phyloP scores from a whole-genome alignment of 2,797 vertebrate genomes.

The Chromobotia macracanthus region DNA sequence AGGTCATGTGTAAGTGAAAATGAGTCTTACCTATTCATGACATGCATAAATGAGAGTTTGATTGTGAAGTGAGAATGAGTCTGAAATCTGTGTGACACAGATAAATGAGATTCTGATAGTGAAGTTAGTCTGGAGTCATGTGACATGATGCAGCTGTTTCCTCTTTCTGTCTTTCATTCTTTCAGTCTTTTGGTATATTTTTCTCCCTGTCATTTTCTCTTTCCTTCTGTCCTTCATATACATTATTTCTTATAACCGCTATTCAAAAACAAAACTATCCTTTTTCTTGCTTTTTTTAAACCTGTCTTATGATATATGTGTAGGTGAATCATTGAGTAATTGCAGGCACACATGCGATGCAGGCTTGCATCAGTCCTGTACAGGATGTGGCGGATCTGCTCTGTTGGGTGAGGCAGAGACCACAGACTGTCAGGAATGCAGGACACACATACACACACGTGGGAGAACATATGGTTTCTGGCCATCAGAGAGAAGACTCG shows the following conservation, averaged over 20 bases:
- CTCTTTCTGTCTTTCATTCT: no score
- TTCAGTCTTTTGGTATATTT: no score
- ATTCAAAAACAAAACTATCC: no score
- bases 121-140: no score
- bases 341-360: not conserved
- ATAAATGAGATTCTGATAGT: no score
- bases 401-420: conserved; percentile 33
- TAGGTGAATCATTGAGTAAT: not conserved
- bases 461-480: no score
- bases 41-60: conserved; percentile 10
- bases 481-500: not conserved
- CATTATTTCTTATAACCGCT: no score
- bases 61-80: not conserved
- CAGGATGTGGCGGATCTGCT: conserved; percentile 27
- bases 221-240: no score
- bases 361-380: not conserved
- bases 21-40: no score
- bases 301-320: not conserved
- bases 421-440: conserved; percentile 40
- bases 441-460: conserved; percentile 11
- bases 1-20: conserved; percentile 12
- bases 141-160: no score
- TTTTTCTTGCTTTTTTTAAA: not conserved
- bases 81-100: not conserved
- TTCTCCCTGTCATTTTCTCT: no score